These are phyloP conservation scores for Acronicta aceris DNA, from an alignment of 2,888 invertebrate genomes.

Conservation along the genomic window DNA sequence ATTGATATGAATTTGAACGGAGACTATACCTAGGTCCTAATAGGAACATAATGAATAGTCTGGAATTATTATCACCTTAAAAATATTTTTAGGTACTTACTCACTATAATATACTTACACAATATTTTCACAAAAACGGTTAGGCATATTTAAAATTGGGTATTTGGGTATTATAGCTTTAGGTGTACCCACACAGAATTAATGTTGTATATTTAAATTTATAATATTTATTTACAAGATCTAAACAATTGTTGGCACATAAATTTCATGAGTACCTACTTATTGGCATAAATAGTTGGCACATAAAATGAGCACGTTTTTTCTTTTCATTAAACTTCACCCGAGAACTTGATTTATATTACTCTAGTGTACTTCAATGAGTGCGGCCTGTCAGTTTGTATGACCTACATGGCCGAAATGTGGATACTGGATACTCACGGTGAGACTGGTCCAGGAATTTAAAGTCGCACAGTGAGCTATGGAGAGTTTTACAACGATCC, in stretches of 20 bases:
- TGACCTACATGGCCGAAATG: too few species aligned
- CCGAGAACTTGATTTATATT: too few species aligned
- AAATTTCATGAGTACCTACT: slow-evolving; percentile 51
- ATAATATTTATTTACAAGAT: slow-evolving; percentile 54
- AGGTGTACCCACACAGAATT: slow-evolving; percentile 5
- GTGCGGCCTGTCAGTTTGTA: too few species aligned
- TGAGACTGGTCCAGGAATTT: too few species aligned
- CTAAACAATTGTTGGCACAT: slow-evolving; percentile 66
- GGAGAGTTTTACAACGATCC: too few species aligned
- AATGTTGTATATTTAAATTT: slow-evolving; percentile 18
- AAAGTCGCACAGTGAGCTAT: too few species aligned
- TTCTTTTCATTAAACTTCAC: slow-evolving; percentile 37
- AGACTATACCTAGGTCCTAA: slow-evolving; percentile 19
- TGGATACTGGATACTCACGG: too few species aligned
- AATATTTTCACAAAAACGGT: slow-evolving; percentile 31
- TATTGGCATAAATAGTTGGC: slow-evolving; percentile 59
- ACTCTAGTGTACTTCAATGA: too few species aligned
- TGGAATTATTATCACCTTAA: slow-evolving; percentile 7
- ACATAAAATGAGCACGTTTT: slow-evolving; percentile 63
- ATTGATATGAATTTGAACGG: slow-evolving; percentile 32
- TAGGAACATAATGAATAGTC: slow-evolving; percentile 36
- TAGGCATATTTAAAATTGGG: slow-evolving; percentile 29
- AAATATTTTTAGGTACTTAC: slow-evolving; percentile 2
- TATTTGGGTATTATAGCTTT: too few species aligned
- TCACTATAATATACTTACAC: slow-evolving; percentile 24